Evolutionary conservation across 1,140 invertebrate species (phyloP), one percentile per base, ranked within the genome.

Genomic region (Phymastichus coffea): DNA sequence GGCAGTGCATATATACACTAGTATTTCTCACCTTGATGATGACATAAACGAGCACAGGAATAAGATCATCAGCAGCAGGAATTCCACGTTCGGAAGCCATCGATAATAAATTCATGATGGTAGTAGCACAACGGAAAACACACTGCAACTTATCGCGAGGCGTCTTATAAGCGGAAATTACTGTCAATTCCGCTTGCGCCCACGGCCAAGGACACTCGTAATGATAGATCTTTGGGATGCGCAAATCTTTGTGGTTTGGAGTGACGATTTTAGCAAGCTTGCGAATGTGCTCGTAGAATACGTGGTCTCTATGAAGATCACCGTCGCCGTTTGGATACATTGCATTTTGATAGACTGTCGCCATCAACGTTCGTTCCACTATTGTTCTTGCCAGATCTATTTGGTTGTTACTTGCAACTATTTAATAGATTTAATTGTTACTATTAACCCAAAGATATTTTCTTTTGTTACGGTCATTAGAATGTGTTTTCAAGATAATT

Each of bases 281-380:
- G 61, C 87, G 85, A 53, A 98, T 94, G 74, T 97, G 94, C 65
- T 95, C 90, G 55, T 88, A 86, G 4, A 97, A 80, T 40, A 97
- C 86, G 69, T 92, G 89, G 74, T 99, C 97, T 54, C 96, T 82
- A 51, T 91, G 86, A 46, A 95, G 85, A 80, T 99, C 97, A 0
- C 92, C 95, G 73, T 99, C 97, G 3, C 94, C 94, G 79, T 99
- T 99, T 6, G 97, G 96, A 81, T 95, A 98, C 70, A 99, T 84
- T 28, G 96, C 94, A 74, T 94, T 87, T 22, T 88, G 85, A 80
- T 99, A 99, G 33, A 99, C 91, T 19, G 90, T 84, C 22, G 89
- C 90, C 83, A 98, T 95, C 1, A 93, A 83, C 9, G 87, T 85
- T 28, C 88, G 84, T 71, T 97, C 92, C 44, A 93, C 88, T 0